Base-by-base conservation (phyloP, 2,113 vertebrate genomes). In the Amia ocellicauda region DNA sequence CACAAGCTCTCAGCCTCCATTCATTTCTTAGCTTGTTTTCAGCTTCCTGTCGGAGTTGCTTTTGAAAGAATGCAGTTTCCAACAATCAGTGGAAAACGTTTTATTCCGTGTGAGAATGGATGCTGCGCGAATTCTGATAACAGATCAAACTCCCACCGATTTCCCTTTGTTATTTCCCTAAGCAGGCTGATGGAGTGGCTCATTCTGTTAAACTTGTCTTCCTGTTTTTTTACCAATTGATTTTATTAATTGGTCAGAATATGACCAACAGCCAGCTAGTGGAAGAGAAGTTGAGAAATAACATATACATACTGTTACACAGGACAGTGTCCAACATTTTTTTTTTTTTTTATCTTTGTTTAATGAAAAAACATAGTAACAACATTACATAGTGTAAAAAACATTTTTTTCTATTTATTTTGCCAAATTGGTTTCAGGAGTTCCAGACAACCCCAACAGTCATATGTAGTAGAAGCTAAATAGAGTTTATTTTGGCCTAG, bases 31-130 rank as follows among this genome's bases (percentile, higher is more conserved):
- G n/a, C n/a, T 47, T 47, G 9, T 47, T 47, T 14, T 58, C 29
- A 17, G 22, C 16, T 58, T 40, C 55, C 55, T 58, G 3, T 58
- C 9, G 8, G 26, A 40, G 17, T 31, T 11, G 28, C n/a, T 31
- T 28, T 58, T 58, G n/a, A 58, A 58, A 58, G 54, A 31, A 31
- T 57, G 54, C 31, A 28, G 54, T 57, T 57, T 57, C 54, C 40
- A 20, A 19, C 17, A 58, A 40, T 58, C 29, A 40, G 14, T 40
- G 11, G 55, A 17, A 19, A 20, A 16, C 3, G 9, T 60, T 42
- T 60, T 24, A 11, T 60, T 60, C 19, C n/a, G 20, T 22, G n/a
- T 53, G 9, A 13, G n/a, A n/a, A 58, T 36, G 28, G 9, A 23
- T 43, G 36, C 11, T 14, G 31, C 8, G 36, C 43, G 58, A 10